Conservation (phyloP, 2,797 vertebrate genomes). For the Rhabdomys pumilio region DNA sequence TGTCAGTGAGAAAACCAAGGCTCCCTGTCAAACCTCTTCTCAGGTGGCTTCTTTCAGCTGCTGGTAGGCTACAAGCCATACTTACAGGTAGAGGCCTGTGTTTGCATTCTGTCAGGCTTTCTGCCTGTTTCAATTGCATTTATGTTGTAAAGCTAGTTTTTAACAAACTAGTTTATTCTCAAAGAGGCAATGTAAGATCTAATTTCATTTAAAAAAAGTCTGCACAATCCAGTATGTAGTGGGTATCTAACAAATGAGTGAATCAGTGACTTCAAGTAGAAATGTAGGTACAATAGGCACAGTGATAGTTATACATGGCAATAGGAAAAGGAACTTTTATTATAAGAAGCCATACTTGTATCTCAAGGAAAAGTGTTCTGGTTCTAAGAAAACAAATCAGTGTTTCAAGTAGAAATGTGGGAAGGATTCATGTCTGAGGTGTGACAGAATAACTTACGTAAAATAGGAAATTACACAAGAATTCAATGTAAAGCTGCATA, state of each 20-base stretch:
- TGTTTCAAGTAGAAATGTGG: not conserved
- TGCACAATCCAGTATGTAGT: conserved; percentile 26
- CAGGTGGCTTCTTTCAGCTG: not conserved
- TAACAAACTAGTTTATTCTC: conserved; percentile 16
- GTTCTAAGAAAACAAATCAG: not conserved
- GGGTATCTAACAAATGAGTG: conserved; percentile 36
- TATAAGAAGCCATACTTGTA: conserved; percentile 11
- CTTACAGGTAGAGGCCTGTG: not conserved
- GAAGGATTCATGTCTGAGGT: not conserved
- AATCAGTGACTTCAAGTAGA: conserved; percentile 47
- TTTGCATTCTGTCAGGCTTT: not conserved
- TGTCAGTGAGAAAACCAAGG: conserved; percentile 31
- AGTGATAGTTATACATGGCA: too few species aligned
- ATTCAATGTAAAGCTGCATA: not conserved
- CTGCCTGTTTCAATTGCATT: not conserved
- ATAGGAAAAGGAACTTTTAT: conserved; percentile 11
- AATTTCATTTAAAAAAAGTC: conserved; percentile 29
- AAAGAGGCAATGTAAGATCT: conserved; percentile 12
- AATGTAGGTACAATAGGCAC: too few species aligned
- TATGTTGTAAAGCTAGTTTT: conserved; percentile 45
- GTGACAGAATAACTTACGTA: conserved; percentile 11
- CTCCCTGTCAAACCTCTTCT: not conserved
- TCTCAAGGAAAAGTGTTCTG: conserved; percentile 36
- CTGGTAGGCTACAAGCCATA: not conserved
- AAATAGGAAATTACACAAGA: conserved; percentile 33